Conservation (phyloP, 2,888 invertebrate genomes). For the Sphaerophoria taeniata region DNA sequence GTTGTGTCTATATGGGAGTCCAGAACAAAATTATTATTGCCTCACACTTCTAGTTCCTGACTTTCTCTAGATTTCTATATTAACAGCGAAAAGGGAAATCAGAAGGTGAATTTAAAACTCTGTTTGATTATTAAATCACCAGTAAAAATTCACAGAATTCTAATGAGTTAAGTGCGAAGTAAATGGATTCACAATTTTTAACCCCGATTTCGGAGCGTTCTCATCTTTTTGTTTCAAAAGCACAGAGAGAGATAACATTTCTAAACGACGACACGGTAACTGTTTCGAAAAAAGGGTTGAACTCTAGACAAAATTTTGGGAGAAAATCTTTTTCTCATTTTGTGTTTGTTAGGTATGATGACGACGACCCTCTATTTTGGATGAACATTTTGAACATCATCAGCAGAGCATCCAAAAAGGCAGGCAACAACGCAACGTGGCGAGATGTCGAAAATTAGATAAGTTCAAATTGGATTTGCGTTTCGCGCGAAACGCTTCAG, state of each 20-base stretch:
- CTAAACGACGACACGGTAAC: constrained; percentile 39
- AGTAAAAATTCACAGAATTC: constrained; percentile 73
- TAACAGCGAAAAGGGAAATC: background rate
- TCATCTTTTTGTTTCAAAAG: background rate
- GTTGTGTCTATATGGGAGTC: constrained; percentile 12
- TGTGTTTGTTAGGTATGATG: background rate
- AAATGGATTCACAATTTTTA: constrained; percentile 70
- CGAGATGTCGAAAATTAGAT: constrained; percentile 81
- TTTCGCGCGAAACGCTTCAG: constrained; percentile 37
- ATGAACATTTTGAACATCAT: constrained; percentile 17
- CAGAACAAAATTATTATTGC: constrained; percentile 51
- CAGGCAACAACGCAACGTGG: constrained; percentile 19
- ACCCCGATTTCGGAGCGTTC: constrained; percentile 13
- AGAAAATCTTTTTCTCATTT: constrained; percentile 28
- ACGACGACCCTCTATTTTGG: constrained; percentile 35
- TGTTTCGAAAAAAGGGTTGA: constrained; percentile 58
- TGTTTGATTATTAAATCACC: constrained; percentile 72
- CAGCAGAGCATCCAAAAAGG: background rate
- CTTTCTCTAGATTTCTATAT: background rate
- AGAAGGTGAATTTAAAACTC: constrained; percentile 17
- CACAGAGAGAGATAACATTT: constrained; percentile 38
- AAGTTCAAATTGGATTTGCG: constrained; percentile 82
- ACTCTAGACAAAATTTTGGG: background rate
- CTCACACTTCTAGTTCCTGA: constrained; percentile 47
- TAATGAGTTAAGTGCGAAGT: constrained; percentile 73